A percentile compares a stretch with the other conserved stretches of the same genome.
Conservation (phyloP, 2,797 vertebrate genomes). For the Molothrus ater region DNA sequence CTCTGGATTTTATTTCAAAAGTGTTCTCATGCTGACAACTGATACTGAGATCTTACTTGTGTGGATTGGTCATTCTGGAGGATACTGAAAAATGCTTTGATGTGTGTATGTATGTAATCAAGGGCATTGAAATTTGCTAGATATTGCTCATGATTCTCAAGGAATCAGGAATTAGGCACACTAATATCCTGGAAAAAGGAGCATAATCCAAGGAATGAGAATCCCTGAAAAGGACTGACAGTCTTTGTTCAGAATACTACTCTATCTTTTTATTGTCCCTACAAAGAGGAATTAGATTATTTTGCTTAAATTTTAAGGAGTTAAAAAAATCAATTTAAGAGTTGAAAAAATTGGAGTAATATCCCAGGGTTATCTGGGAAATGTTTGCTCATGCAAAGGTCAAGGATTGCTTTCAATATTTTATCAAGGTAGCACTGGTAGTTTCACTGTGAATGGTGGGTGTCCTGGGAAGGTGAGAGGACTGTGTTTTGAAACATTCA, state of each 20-base stretch:
- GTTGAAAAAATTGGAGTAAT: background rate
- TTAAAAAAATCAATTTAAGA: background rate
- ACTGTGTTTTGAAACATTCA: background rate
- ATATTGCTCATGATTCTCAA: background rate
- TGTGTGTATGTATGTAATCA: background rate
- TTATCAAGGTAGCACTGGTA: background rate
- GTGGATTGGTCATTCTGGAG: background rate
- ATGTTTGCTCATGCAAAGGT: background rate
- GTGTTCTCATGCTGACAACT: background rate
- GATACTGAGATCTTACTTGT: background rate
- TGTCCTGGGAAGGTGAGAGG: background rate
- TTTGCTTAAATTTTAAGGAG: background rate
- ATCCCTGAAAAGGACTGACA: background rate
- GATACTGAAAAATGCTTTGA: background rate
- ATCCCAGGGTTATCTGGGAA: background rate
- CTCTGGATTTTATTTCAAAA: background rate
- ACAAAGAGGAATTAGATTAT: background rate
- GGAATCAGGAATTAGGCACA: background rate
- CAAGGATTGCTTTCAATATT: conserved; percentile 21
- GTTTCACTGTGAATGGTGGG: background rate
- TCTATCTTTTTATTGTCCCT: background rate
- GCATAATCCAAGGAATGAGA: background rate
- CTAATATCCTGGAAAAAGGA: background rate
- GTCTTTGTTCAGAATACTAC: background rate
- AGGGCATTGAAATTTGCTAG: background rate